Base-by-base conservation (phyloP, 53 echinoderm and acorn worm species). In the Patiria pectinifera region DNA sequence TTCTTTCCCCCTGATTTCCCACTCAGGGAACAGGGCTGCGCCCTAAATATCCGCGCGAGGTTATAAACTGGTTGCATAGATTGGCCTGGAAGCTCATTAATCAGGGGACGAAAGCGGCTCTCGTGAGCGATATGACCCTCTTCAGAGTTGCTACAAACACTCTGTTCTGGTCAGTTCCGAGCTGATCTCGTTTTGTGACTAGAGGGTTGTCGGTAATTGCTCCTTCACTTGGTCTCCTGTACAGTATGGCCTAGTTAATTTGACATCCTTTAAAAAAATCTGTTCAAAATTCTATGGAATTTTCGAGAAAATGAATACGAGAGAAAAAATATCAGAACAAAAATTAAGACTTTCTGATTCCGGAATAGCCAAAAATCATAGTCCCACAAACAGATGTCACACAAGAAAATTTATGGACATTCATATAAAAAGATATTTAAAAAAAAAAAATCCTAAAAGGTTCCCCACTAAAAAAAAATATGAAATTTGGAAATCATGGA, bases 61-160 rank as follows among this genome's bases (percentile, higher is more conserved):
- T 76, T 45, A 79, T 79, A 79, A 9, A 79, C 80, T 79, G 80
- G 26, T 79, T 79, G 80, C 80, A 45, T 46, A 79, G 6, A 79
- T 45, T 79, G 80, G 80, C 48, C 80, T 16, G 45, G 16, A 16
- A 45, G 80, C 10, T 19, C 80, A 79, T 79, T 47, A 45, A 79
- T 79, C 80, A 79, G 15, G 47, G 12, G 3, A 10, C 44, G 3
- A 6, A 79, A 79, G 48, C 24, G 1, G 80, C 48, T 47, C 46
- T 79, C 19, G 80, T 47, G 2, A 45, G 46, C 48, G 24, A 79
- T 76, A 25, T 46, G 47, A 79, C 80, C 80, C 80, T 79, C 80
- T 45, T 3, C 15, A 15, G 48, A 14, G 48, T 15, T 47, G 80
- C 22, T 43, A 46, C 45, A 79, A 79, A 44, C 45, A 79, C 45